Conservation (phyloP, 2,797 vertebrate genomes). For the Leucoraja ocellata region DNA sequence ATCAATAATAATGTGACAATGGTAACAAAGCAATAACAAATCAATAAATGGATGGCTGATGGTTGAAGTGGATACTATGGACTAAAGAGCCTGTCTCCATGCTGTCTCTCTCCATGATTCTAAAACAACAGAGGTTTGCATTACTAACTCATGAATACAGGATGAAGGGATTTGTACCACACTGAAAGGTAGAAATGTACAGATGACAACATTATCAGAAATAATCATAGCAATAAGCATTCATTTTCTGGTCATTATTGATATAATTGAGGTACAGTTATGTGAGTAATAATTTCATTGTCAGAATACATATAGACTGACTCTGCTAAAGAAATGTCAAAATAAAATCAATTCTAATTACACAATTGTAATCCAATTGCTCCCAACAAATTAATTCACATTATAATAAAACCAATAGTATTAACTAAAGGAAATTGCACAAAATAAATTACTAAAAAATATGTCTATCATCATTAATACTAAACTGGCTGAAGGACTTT, state of each 20-base stretch:
- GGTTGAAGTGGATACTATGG: no score
- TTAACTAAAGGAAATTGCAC: neutral
- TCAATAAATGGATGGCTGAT: no score
- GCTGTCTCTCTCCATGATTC: no score
- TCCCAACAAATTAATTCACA: neutral
- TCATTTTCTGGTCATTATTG: neutral
- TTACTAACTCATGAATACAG: neutral
- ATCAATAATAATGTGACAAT: no score
- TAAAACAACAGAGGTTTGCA: neutral
- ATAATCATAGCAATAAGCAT: constrained; percentile 7
- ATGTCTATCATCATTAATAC: neutral
- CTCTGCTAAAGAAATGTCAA: neutral
- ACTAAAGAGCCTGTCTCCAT: no score
- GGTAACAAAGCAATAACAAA: no score
- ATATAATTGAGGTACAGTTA: neutral
- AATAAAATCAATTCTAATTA: neutral
- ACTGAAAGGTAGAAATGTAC: neutral
- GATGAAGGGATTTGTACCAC: neutral
- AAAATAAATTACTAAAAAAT: neutral
- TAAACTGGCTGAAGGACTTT: neutral
- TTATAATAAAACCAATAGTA: neutral
- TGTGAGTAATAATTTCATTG: neutral
- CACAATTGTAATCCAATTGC: neutral
- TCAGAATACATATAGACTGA: neutral
- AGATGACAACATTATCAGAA: neutral